Percentiles rank a stretch among this genome's conserved stretches.
These are phyloP conservation scores for Cephus spinipes DNA, from an alignment of 2,888 invertebrate species.

Conservation along the genomic window DNA sequence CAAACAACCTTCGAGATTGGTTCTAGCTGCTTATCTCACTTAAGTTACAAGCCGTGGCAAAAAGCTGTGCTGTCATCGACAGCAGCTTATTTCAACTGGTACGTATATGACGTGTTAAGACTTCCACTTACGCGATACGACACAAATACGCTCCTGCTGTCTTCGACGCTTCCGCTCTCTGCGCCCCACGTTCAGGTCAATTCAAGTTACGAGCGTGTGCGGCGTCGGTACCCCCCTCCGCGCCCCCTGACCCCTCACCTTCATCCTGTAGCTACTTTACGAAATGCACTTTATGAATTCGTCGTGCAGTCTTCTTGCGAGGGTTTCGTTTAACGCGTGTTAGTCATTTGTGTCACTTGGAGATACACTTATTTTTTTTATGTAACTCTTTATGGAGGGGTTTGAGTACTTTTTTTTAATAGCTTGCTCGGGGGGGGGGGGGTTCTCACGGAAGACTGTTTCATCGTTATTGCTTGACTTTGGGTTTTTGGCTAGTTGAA, in stretches of 20 bases:
- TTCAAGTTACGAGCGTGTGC: slow-evolving; percentile 32
- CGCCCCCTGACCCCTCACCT: slow-evolving; percentile 12
- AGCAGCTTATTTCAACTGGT: neutral
- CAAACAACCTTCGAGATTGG: slow-evolving; percentile 7
- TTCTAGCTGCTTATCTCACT: neutral
- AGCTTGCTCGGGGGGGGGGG: neutral
- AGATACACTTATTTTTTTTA: neutral
- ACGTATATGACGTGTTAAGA: slow-evolving; percentile 44
- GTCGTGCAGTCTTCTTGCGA: slow-evolving; percentile 34
- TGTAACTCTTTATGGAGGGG: neutral
- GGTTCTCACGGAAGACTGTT: neutral
- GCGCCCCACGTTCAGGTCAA: slow-evolving; percentile 27
- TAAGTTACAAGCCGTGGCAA: slow-evolving; percentile 7
- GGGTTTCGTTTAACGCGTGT: slow-evolving; percentile 38
- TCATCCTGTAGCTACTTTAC: slow-evolving; percentile 23
- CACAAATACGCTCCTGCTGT: slow-evolving; percentile 19
- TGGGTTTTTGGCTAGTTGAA: neutral
- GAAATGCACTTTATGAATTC: slow-evolving; percentile 43
- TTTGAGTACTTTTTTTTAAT: neutral
- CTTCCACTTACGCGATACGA: slow-evolving; percentile 44
- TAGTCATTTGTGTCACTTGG: neutral
- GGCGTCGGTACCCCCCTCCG: neutral
- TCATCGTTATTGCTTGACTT: neutral
- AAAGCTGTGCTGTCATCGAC: slow-evolving; percentile 4
- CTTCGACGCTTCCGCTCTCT: neutral